Evolutionary conservation across 2,113 vertebrate genomes (phyloP), one percentile per base, ranked within the genome.

Genomic region (Camelus dromedarius): DNA sequence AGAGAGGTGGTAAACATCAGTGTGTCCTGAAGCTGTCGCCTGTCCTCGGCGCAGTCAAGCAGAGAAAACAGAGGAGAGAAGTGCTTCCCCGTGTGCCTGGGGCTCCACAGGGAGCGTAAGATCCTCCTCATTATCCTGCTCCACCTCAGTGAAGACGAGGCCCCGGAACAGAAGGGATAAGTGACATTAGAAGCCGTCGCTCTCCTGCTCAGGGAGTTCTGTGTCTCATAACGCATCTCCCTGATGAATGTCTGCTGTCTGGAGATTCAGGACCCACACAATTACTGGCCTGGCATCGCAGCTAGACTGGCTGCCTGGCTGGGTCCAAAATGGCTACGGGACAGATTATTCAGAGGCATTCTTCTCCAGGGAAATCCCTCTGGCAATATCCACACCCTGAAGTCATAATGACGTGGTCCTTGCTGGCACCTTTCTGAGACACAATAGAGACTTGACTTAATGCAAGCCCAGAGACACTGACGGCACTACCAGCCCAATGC

Each of bases 161-260:
- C 48, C 67, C 54, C 18, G 35, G 6, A 81, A 94, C 20, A 66
- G 28, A 93, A 96, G 32, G 58, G n/a, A 58, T 60, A 54, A 70
- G 30, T 52, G 72, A 60, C 9, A n/a, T 28, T 26, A 7, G 62
- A 79, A 80, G 20, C 12, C 72, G 14, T 32, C 22, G 35, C n/a
- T 73, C 42, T 12, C n/a, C 46, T 60, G 30, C 24, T 35, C 50
- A 28, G 93, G 86, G 92, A 91, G 26, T 46, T 66, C 76, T 86
- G 50, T 64, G 56, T 48, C 83, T 93, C 67, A 10, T 8, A 46
- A 69, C 22, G 24, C 14, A 60, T 81, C 50, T 66, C 1, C 2
- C 6, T 64, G 93, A 91, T 86, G 72, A 93, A 89, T 72, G 64
- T 26, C 73, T 95, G 62, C 70, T 80, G 38, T 67, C 89, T 87